A percentile compares a stretch with the other conserved stretches of the same genome.
phyloP scores from a whole-genome alignment of 2,888 invertebrate species.

The Therioaphis trifolii region DNA sequence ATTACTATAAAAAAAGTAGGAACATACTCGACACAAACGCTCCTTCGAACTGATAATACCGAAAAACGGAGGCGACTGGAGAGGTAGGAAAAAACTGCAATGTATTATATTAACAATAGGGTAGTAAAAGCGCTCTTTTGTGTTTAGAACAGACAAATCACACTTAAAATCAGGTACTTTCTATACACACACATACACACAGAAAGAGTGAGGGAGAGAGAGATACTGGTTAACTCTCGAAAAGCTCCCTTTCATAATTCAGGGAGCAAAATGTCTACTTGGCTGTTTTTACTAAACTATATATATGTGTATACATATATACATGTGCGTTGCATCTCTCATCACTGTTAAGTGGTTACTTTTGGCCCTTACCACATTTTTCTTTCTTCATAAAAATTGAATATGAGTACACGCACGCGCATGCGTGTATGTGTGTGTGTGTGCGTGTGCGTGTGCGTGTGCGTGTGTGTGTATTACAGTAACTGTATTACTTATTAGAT shows the following conservation, averaged over 20 bases:
- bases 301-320: too few relatives aligned
- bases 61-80: constrained; percentile 24
- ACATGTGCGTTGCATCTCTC: constrained; percentile 28
- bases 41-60: constrained; percentile 46
- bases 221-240: constrained; percentile 32
- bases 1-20: constrained; percentile 15
- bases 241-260: constrained; percentile 46
- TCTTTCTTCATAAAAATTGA: background rate
- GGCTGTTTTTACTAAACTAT: constrained; percentile 43
- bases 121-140: constrained; percentile 56
- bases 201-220: too few relatives aligned
- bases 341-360: constrained; percentile 43
- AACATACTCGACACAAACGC: constrained; percentile 12
- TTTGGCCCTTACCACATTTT: constrained; percentile 27
- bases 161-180: constrained; percentile 61
- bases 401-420: background rate
- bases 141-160: constrained; percentile 62
- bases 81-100: constrained; percentile 46
- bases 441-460: too few relatives aligned
- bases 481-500: too few relatives aligned
- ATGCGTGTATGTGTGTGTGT: too few relatives aligned
- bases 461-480: constrained; percentile 11
- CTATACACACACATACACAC: background rate
- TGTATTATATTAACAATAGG: constrained; percentile 61
- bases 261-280: constrained; percentile 55